These are phyloP conservation scores for Notospermus geniculatus DNA, from an alignment of 1,140 invertebrate species.

Conservation along the genomic window DNA sequence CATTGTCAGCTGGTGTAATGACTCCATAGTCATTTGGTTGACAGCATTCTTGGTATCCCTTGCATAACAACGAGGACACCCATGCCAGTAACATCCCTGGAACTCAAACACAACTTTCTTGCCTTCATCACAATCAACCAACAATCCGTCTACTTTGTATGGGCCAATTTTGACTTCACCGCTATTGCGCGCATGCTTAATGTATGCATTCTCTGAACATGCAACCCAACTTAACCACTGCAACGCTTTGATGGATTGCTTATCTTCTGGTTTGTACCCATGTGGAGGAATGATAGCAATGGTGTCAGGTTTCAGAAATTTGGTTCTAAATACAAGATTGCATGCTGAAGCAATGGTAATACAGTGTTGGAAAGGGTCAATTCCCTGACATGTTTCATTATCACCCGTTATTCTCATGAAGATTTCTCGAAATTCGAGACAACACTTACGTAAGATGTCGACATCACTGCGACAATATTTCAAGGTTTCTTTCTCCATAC, in stretches of 20 bases:
- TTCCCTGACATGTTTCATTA: no score
- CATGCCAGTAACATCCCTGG: constrained; percentile 31
- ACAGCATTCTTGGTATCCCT: constrained; percentile 11
- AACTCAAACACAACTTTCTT: constrained; percentile 25
- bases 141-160: constrained; percentile 17
- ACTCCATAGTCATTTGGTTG: constrained; percentile 13
- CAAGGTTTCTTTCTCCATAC: constrained; percentile 15
- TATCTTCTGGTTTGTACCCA: neutral
- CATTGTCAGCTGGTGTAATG: constrained; percentile 18
- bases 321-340: neutral
- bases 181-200: constrained; percentile 21
- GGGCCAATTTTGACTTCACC: constrained; percentile 16
- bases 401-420: neutral
- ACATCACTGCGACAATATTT: constrained; percentile 10
- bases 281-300: neutral
- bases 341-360: constrained; percentile 1
- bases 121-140: neutral
- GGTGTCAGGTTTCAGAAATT: neutral
- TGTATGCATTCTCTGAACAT: constrained; percentile 13
- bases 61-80: constrained; percentile 28
- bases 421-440: neutral
- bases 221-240: neutral
- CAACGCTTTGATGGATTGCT: neutral
- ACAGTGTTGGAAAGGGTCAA: neutral
- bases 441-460: constrained; percentile 18